Percentiles rank a stretch among this genome's conserved stretches.
Conservation (phyloP, 92 coral and sea anemone genomes). For the Zoanthus solanderi region DNA sequence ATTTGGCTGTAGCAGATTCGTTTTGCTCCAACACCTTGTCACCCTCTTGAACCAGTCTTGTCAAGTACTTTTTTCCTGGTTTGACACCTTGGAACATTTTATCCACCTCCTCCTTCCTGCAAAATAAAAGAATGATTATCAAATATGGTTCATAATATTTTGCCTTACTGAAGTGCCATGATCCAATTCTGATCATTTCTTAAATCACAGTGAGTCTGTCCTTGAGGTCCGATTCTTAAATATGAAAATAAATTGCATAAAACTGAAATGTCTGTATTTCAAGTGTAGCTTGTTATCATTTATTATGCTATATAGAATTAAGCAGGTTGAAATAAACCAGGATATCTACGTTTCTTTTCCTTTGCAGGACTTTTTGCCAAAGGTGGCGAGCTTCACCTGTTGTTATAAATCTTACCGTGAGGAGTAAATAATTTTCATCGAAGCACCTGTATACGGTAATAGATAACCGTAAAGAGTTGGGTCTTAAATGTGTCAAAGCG, state of each 20-base stretch:
- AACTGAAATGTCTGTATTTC: too few relatives aligned
- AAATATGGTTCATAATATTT: background rate
- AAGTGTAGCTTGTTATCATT: too few relatives aligned
- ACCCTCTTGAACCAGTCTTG: slow-evolving; percentile 58
- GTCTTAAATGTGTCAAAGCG: background rate
- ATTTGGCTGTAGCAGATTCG: background rate
- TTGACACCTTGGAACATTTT: slow-evolving; percentile 38
- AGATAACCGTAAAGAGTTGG: background rate
- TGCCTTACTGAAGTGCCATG: background rate
- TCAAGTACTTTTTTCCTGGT: slow-evolving; percentile 56
- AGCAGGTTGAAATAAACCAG: too few relatives aligned
- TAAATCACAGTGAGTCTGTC: too few relatives aligned
- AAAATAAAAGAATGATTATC: background rate
- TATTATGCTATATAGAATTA: too few relatives aligned
- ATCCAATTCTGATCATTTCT: too few relatives aligned
- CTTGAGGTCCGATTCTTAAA: too few relatives aligned
- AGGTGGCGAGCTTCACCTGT: too few relatives aligned
- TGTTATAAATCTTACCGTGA: background rate
- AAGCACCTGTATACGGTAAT: background rate
- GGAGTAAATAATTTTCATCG: background rate
- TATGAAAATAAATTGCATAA: too few relatives aligned
- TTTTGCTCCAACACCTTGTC: slow-evolving; percentile 24
- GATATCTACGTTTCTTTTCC: too few relatives aligned
- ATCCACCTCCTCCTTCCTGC: slow-evolving; percentile 55
- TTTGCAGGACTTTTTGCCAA: too few relatives aligned